Evolutionary conservation across 1,140 invertebrate species (phyloP), one percentile per base, ranked within the genome.

Genomic region (Melanaphis sacchari): DNA sequence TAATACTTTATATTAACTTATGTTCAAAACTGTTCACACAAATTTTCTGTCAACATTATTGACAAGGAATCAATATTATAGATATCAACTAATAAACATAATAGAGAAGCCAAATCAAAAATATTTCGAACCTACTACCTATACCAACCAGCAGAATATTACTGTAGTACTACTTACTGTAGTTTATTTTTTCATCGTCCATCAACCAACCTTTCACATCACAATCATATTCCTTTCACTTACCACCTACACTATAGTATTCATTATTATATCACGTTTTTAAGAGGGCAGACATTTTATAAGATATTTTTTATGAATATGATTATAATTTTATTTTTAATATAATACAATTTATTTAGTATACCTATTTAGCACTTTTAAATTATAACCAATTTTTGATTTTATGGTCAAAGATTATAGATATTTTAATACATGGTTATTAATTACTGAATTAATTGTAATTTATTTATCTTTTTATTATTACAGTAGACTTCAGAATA

Each of bases 211-310:
- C 46, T 89, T 89, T 89, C 87, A 89, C 87, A 52, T n/a, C 36
- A 21, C n/a, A 88, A 46, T 89, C 46, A 52, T 52, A 52, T 11
- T 89, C 87, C 87, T 89, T 89, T 89, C 87, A 89, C 87, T 89
- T 89, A 49, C 87, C 87, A 89, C 87, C 87, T 38, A 89, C 87
- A 52, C 43, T 36, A 24, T 38, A 52, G 87, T 89, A 18, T 52
- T 52, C 46, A 38, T 52, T 52, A 43, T 41, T n/a, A 31, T 87
- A 43, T 87, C 40, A 43, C 41, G 84, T 43, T 87, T 84, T 46
- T 87, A 40, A 40, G 38, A 85, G 9, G 2, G 9, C 38, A 85
- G 41, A 85, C 38, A 38, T 82, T 41, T 85, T 76, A 76, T 76
- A 76, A 76, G 36, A 76, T 18, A 76, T 31, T 18, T n/a, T 4